A percentile compares a stretch with the other conserved stretches of the same genome.
Evolutionary conservation across 2,888 invertebrate species (phyloP).

Genomic region (Acholoe squamosa): DNA sequence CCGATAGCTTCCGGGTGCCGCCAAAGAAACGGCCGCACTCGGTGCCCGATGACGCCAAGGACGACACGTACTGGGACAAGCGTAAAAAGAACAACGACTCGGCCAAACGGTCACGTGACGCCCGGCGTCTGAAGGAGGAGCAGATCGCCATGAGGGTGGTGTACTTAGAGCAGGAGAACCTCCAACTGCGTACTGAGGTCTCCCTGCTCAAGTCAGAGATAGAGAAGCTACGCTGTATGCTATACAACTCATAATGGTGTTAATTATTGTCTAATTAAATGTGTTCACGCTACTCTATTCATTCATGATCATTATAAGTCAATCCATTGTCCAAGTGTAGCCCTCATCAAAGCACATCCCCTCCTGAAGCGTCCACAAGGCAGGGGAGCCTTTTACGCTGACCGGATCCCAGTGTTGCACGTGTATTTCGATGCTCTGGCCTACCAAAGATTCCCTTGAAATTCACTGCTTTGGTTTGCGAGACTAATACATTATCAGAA

Average conservation of each 20-base stretch:
- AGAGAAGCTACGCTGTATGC: constrained; percentile 79
- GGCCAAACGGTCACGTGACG: constrained; percentile 83
- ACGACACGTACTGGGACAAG: constrained; percentile 82
- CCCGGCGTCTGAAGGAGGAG: constrained; percentile 82
- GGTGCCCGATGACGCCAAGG: constrained; percentile 78
- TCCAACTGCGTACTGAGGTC: constrained; percentile 81
- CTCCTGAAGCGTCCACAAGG: too few species aligned
- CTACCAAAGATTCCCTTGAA: too few species aligned
- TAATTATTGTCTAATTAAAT: neutral
- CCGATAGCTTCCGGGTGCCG: constrained; percentile 68
- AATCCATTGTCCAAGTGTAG: too few species aligned
- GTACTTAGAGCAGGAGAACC: constrained; percentile 82
- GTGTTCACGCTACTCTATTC: neutral
- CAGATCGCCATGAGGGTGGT: constrained; percentile 80
- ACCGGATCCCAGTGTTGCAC: too few species aligned
- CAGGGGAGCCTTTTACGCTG: too few species aligned
- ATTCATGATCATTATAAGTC: too few species aligned
- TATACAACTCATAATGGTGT: constrained; percentile 75
- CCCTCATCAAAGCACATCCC: too few species aligned
- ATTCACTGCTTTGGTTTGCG: too few species aligned
- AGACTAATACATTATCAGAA: too few species aligned
- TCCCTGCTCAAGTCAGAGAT: constrained; percentile 79
- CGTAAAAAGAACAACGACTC: constrained; percentile 84
- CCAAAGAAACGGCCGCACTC: constrained; percentile 76
- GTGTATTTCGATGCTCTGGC: too few species aligned